Conservation (phyloP, 2,113 vertebrate species). For the Onychorhynchus coronatus region DNA sequence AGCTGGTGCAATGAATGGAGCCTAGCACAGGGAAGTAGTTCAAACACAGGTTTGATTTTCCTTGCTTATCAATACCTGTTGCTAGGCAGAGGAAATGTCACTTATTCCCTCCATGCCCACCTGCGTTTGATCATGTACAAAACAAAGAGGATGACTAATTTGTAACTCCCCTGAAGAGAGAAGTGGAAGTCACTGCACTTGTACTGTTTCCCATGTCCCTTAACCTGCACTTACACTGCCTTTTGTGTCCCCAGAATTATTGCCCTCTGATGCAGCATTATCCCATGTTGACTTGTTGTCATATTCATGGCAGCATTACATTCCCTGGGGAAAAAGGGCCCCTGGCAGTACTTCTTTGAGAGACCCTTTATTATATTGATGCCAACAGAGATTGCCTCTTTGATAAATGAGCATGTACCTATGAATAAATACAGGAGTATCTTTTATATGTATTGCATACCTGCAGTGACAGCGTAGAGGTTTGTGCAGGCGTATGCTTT, state of each 20-base stretch:
- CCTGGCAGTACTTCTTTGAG: slow-evolving; percentile 25
- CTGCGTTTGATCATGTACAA: not conserved
- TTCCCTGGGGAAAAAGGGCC: not conserved
- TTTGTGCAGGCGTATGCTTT: not conserved
- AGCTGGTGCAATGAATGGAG: not conserved
- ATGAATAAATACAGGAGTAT: slow-evolving; percentile 58
- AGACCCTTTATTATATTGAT: slow-evolving; percentile 43
- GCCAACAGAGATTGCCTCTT: slow-evolving; percentile 45
- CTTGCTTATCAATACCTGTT: not conserved
- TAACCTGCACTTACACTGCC: not conserved
- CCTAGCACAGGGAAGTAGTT: not conserved
- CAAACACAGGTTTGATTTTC: not conserved
- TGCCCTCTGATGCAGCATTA: slow-evolving; percentile 7
- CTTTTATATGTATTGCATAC: slow-evolving; percentile 54
- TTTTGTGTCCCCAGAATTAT: not conserved
- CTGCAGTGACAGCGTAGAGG: slow-evolving; percentile 16
- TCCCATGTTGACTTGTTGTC: slow-evolving; percentile 21
- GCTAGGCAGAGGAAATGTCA: not conserved
- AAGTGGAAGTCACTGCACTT: not conserved
- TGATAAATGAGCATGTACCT: slow-evolving; percentile 50
- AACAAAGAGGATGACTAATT: not conserved
- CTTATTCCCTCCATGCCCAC: not conserved
- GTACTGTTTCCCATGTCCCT: not conserved
- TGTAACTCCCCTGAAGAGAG: not conserved
- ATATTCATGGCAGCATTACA: not conserved